These are phyloP conservation scores for Sipha flava DNA, from an alignment of 1,140 invertebrate genomes.

Conservation along the genomic window DNA sequence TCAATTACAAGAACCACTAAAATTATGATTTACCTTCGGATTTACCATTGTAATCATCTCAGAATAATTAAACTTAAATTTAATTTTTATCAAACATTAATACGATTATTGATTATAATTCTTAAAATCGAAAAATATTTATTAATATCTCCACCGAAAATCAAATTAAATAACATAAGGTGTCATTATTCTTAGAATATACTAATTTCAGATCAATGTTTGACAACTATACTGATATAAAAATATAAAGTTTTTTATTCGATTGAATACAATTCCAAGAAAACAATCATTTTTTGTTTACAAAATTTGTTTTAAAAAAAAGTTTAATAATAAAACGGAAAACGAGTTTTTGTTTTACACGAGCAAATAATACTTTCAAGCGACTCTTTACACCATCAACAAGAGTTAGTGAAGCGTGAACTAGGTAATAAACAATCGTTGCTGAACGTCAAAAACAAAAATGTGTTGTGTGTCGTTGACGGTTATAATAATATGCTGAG, in stretches of 20 bases:
- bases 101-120: too few species aligned
- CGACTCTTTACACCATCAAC: not conserved
- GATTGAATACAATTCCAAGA: not conserved
- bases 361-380: not conserved
- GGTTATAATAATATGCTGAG: not conserved
- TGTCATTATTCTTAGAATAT: too few species aligned
- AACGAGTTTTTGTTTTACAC: slow-evolving; percentile 4
- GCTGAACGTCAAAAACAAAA: slow-evolving; percentile 22
- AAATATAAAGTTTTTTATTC: not conserved
- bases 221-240: not conserved
- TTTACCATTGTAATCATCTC: too few species aligned
- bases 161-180: too few species aligned
- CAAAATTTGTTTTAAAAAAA: not conserved
- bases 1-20: too few species aligned
- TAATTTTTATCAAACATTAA: too few species aligned
- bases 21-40: too few species aligned
- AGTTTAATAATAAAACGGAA: not conserved
- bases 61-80: too few species aligned
- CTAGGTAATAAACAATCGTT: slow-evolving; percentile 25
- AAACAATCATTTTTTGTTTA: not conserved
- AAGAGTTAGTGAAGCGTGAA: not conserved
- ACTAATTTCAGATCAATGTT: not conserved
- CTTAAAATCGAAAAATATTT: too few species aligned
- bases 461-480: not conserved
- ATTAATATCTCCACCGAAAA: too few species aligned